Evolutionary conservation across 2,113 vertebrate genomes (phyloP).

Genomic region (Dendropsophus ebraccatus): DNA sequence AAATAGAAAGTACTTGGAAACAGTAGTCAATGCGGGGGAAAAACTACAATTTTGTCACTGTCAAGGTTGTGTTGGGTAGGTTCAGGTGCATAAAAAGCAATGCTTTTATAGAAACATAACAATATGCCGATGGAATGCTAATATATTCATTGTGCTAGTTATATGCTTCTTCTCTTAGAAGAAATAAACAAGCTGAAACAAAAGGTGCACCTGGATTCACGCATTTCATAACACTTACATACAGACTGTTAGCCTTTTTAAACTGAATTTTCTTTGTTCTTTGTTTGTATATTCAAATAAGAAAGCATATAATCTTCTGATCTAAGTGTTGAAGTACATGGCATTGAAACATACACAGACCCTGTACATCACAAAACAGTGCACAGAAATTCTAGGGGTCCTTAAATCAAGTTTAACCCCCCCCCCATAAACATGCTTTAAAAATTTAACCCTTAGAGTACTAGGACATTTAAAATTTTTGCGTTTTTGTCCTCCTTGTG

Average conservation of each 20-base stretch:
- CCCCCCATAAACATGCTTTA: no score
- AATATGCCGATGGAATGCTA: background rate
- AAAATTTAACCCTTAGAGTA: no score
- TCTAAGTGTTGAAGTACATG: no score
- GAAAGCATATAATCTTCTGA: no score
- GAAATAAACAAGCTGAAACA: background rate
- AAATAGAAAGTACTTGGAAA: background rate
- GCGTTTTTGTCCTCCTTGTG: no score
- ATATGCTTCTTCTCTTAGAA: background rate
- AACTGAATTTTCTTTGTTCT: no score
- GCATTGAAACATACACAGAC: background rate
- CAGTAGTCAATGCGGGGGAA: background rate
- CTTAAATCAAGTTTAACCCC: no score
- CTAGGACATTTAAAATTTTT: no score
- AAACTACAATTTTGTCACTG: background rate
- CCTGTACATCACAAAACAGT: no score
- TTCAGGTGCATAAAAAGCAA: slow-evolving; percentile 16
- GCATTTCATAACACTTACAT: background rate
- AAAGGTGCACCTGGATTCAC: background rate
- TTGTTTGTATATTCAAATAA: no score
- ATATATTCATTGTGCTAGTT: background rate
- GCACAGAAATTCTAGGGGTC: no score
- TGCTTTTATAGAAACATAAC: slow-evolving; percentile 9
- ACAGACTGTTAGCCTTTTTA: no score
- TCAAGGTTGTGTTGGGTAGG: background rate